These are phyloP conservation scores for Parasteatoda tepidariorum DNA, from an alignment of 1,140 invertebrate genomes.

Conservation along the genomic window DNA sequence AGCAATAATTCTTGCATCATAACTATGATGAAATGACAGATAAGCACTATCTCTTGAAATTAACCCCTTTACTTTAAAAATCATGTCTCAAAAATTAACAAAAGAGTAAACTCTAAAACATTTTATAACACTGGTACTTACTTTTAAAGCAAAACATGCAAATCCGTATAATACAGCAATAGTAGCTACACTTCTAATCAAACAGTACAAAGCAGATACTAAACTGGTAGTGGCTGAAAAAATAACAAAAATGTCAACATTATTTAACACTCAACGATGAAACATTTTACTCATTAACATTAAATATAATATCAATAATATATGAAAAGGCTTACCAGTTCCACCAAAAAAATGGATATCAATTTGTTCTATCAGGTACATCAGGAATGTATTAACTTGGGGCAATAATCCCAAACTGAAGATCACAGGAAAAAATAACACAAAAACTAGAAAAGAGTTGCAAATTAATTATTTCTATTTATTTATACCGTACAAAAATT, in stretches of 20 bases:
- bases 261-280: neutral
- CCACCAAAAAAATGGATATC: conserved; percentile 99
- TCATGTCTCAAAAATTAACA: too few species aligned
- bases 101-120: too few species aligned
- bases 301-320: too few species aligned
- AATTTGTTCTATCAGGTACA: conserved; percentile 92
- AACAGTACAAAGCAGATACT: conserved; percentile 84
- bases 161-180: conserved; percentile 88
- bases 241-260: neutral
- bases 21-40: too few species aligned
- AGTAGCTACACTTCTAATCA: conserved; percentile 83
- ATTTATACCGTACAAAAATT: too few species aligned
- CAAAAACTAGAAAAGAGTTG: conserved; percentile 73
- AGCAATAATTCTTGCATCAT: too few species aligned
- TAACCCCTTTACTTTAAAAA: too few species aligned
- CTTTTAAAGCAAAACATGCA: conserved; percentile 78
- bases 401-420: conserved; percentile 95
- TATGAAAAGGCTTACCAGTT: conserved; percentile 74
- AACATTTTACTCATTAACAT: too few species aligned
- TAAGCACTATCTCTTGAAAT: too few species aligned
- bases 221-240: conserved; percentile 84
- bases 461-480: neutral
- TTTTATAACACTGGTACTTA: too few species aligned
- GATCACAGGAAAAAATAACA: conserved; percentile 91
- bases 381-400: conserved; percentile 95